Base-by-base conservation (phyloP, 2,888 invertebrate genomes). In the Leistus spinibarbis region DNA sequence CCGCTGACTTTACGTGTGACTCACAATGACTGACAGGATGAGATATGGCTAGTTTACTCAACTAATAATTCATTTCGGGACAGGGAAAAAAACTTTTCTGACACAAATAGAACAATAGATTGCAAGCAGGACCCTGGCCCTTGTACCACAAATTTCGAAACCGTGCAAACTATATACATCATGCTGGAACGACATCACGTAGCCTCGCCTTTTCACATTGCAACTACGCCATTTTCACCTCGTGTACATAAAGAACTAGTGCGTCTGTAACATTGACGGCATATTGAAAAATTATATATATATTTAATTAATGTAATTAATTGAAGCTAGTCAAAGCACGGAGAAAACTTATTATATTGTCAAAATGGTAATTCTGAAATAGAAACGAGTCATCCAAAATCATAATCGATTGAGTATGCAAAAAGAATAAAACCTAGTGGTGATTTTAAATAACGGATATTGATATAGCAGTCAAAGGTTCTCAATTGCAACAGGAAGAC, bases 51-150 rank as follows among this genome's bases (percentile, higher is more conserved):
- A 82, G 84, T 85, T 85, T 84, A 83, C 83, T 84, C 83, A 81
- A 81, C 85, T 85, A 85, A 85, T 86, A 85, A 85, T 85, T 86
- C 85, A 85, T 85, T 84, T 84, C 84, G 81, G 80, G 81, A 82
- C 83, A 82, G 82, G 67, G 68, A 72, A 72, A 76, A 75, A 76
- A 71, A 76, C 76, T 79, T 81, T 83, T 81, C 81, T 83, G 84
- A 84, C 84, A 82, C 82, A 83, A 83, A 84, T 83, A 83, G 85
- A 84, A 84, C 85, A 85, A 85, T 83, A 82, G 82, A 79, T 80
- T 79, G 80, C 80, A 81, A 81, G 81, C 80, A 79, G 79, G 79
- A 78, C 78, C 17, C 54, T 62, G 40, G 63, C 17, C 17, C 13
- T 20, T 23, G 23, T 20, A 19, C 13, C 53, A 67, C 54, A 40